phyloP scores from a whole-genome alignment of 2,113 vertebrate genomes.

The Oncorhynchus kisutch region DNA sequence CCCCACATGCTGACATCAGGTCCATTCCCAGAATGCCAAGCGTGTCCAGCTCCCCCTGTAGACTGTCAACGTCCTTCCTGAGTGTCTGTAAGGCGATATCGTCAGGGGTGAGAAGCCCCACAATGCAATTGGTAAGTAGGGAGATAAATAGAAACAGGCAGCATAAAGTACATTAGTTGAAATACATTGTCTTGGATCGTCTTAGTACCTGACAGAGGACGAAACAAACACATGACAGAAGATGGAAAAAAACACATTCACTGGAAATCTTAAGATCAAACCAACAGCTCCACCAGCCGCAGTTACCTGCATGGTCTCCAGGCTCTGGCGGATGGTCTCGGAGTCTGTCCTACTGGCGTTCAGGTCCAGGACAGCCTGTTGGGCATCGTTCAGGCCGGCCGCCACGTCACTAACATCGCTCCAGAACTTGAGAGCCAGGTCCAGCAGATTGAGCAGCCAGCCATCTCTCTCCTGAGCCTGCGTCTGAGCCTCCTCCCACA shows the following conservation, averaged over 20 bases:
- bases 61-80: slow-evolving; percentile 75
- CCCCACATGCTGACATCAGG: slow-evolving; percentile 77
- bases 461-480: slow-evolving; percentile 71
- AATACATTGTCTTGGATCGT: too few relatives aligned
- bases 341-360: slow-evolving; percentile 66
- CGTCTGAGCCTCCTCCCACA: slow-evolving; percentile 65
- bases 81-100: slow-evolving; percentile 62
- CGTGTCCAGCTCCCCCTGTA: slow-evolving; percentile 78
- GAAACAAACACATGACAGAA: not conserved
- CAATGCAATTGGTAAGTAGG: not conserved
- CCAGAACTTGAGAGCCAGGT: slow-evolving; percentile 78
- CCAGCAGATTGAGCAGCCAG: slow-evolving; percentile 73
- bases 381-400: slow-evolving; percentile 69
- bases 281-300: not conserved
- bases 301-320: slow-evolving; percentile 79
- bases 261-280: not conserved
- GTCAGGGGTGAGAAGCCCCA: not conserved
- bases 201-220: not conserved
- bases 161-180: too few relatives aligned
- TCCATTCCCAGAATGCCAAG: slow-evolving; percentile 78
- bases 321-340: slow-evolving; percentile 68
- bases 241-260: too few relatives aligned
- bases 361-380: slow-evolving; percentile 81
- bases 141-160: not conserved
- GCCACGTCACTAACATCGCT: slow-evolving; percentile 71